Evolutionary conservation across 2,113 vertebrate genomes (phyloP).

Genomic region (Oreochromis spilurus): DNA sequence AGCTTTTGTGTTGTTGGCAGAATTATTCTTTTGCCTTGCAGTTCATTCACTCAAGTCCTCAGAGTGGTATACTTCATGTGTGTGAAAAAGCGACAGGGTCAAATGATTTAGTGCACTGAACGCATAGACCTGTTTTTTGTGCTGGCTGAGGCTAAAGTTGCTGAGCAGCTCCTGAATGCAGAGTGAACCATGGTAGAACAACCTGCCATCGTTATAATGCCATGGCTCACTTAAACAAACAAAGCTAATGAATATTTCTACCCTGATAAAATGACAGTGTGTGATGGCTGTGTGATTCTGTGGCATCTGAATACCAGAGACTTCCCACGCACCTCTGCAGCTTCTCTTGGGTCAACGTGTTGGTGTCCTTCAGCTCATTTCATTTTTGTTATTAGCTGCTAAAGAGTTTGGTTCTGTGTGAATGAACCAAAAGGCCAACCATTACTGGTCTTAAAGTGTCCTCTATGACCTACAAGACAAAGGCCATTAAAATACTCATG

Average conservation of each 20-base stretch:
- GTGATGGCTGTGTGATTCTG: not conserved
- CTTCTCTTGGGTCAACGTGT: not conserved
- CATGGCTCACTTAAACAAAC: not conserved
- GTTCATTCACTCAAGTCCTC: not conserved
- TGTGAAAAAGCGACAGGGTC: not conserved
- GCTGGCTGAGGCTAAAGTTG: not conserved
- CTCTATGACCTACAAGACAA: not conserved
- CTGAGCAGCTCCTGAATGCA: not conserved
- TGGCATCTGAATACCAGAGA: not conserved
- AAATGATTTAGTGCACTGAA: not conserved
- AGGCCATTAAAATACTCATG: not conserved
- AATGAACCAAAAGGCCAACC: not conserved
- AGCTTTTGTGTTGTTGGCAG: not conserved
- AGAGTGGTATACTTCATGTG: not conserved
- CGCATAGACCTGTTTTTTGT: not conserved
- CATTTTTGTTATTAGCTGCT: not conserved
- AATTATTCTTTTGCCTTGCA: constrained; percentile 4
- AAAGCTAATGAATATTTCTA: not conserved
- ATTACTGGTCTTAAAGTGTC: not conserved
- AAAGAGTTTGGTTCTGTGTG: not conserved
- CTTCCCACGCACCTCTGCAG: not conserved
- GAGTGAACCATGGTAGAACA: not conserved
- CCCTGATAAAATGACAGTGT: not conserved
- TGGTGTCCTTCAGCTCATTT: not conserved
- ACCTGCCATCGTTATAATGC: not conserved